phyloP scores from a whole-genome alignment of 35 echinoderm and acorn worm species.

The Apostichopus japonicus region DNA sequence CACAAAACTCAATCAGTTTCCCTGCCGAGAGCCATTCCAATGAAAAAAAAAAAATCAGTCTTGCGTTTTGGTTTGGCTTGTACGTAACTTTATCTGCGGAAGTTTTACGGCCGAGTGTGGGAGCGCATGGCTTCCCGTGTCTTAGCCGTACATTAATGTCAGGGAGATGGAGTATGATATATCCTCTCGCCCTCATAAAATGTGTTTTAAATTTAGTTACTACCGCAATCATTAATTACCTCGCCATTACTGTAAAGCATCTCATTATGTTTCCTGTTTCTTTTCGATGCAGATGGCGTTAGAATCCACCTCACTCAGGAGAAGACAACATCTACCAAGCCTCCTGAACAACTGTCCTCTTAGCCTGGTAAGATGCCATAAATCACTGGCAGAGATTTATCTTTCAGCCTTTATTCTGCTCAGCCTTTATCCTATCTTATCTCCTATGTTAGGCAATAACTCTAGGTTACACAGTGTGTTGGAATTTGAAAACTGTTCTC shows the following conservation, averaged over 20 bases:
- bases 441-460: too few relatives aligned
- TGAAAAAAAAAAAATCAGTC: too few relatives aligned
- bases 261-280: constrained; percentile 43
- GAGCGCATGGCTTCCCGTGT: neutral
- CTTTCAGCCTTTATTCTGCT: neutral
- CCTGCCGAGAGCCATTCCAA: too few relatives aligned
- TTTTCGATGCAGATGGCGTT: constrained; percentile 81
- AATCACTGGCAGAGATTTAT: constrained; percentile 10
- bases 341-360: constrained; percentile 74
- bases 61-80: too few relatives aligned
- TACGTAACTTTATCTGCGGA: neutral
- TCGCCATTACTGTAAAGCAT: constrained; percentile 23
- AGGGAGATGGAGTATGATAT: neutral
- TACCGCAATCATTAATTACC: constrained; percentile 31
- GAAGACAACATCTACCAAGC: constrained; percentile 69
- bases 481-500: too few relatives aligned
- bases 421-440: too few relatives aligned
- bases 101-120: neutral
- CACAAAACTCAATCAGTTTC: too few relatives aligned
- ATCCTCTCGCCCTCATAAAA: constrained; percentile 21
- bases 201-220: constrained; percentile 15
- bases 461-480: too few relatives aligned
- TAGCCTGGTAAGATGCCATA: constrained; percentile 76
- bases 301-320: constrained; percentile 77
- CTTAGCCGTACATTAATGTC: neutral